Conservation (phyloP, 2,888 invertebrate species). For the Ormyrus thymus region DNA sequence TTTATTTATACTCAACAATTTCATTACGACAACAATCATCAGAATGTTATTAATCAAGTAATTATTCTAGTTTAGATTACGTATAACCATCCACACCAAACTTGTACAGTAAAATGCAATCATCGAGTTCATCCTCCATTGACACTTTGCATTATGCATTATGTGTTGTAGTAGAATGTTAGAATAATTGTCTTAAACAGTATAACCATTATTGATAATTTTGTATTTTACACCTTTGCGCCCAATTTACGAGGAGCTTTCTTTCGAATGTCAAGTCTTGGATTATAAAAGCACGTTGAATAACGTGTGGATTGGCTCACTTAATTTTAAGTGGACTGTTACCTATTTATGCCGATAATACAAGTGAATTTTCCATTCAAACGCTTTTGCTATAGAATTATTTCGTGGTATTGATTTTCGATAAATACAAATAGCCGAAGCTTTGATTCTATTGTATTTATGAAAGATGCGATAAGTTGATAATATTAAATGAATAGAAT, state of each 20-base stretch:
- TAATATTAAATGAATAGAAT: too few species aligned
- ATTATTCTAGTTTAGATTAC: slow-evolving; percentile 21
- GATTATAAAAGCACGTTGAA: neutral
- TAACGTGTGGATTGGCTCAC: slow-evolving; percentile 7
- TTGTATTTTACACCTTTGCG: neutral
- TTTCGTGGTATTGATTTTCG: slow-evolving; percentile 28
- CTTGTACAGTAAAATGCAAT: neutral
- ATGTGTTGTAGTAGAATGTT: slow-evolving; percentile 46
- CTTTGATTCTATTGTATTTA: neutral
- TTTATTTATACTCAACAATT: slow-evolving; percentile 30
- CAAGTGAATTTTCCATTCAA: slow-evolving; percentile 22
- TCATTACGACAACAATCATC: slow-evolving; percentile 23
- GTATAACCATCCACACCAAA: slow-evolving; percentile 38
- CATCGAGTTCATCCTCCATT: slow-evolving; percentile 26
- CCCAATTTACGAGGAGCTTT: neutral
- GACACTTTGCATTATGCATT: slow-evolving; percentile 46
- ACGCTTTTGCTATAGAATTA: slow-evolving; percentile 27
- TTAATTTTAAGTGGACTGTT: neutral
- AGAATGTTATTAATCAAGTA: slow-evolving; percentile 30
- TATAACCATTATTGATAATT: slow-evolving; percentile 18
- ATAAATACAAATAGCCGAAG: slow-evolving; percentile 4
- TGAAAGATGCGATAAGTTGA: neutral
- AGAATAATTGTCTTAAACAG: slow-evolving; percentile 27
- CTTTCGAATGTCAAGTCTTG: too few species aligned
- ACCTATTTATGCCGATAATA: slow-evolving; percentile 6